These are phyloP conservation scores for Paramisgurnus dabryanus DNA, from an alignment of 2,113 vertebrate genomes.

Conservation along the genomic window DNA sequence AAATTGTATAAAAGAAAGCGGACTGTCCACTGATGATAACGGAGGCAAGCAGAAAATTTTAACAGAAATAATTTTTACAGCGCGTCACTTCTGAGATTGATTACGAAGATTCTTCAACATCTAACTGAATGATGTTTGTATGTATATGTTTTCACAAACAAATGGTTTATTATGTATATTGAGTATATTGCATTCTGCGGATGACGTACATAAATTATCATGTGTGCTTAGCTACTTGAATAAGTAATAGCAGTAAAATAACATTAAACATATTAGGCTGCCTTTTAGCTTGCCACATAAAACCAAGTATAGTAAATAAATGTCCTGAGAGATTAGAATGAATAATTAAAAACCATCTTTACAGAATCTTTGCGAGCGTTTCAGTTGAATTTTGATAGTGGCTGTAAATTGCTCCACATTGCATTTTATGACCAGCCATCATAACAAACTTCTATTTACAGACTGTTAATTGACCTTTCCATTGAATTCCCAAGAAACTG, in stretches of 20 bases:
- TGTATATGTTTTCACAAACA: no score
- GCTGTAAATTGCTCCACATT: slow-evolving; percentile 28
- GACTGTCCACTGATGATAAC: no score
- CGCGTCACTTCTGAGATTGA: no score
- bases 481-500: slow-evolving; percentile 20
- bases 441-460: slow-evolving; percentile 40
- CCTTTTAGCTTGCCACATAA: slow-evolving; percentile 3
- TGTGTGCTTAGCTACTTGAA: not conserved
- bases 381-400: slow-evolving; percentile 20
- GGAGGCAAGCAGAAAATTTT: no score
- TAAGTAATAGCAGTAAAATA: not conserved
- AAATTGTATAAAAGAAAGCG: no score
- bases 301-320: slow-evolving; percentile 22
- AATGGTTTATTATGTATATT: no score
- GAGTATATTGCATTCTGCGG: no score
- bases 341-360: slow-evolving; percentile 24
- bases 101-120: not conserved
- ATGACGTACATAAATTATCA: not conserved
- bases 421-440: slow-evolving; percentile 36
- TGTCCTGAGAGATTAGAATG: slow-evolving; percentile 20
- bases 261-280: not conserved
- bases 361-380: not conserved
- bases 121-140: not conserved
- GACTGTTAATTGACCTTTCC: slow-evolving; percentile 49
- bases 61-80: not conserved